Evolutionary conservation across 2,113 vertebrate species (phyloP), one percentile per base, ranked within the genome.

Genomic region (Myotis brandtii): DNA sequence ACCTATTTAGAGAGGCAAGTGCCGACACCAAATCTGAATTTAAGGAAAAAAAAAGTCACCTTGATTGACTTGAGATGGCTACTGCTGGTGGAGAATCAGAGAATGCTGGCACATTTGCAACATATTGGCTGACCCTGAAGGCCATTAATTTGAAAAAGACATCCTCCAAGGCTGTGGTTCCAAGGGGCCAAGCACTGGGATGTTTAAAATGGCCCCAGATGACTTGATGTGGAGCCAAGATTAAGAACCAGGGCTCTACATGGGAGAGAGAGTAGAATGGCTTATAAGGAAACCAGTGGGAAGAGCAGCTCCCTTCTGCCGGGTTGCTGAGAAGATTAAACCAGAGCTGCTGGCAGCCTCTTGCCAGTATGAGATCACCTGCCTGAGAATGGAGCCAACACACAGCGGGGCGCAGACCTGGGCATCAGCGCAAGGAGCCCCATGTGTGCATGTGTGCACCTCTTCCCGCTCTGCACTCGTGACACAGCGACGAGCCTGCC

Each of bases 391-490:
- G 25, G 27, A 9, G 52, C 62, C 32, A 2, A 17, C 4, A 43
- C 40, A 43, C 4, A 11, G 34, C 1, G 12, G 34, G 66, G 52
- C 2, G 0, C 3, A 2, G 13, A 50, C 27, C 86, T 14, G 16
- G n/a, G 12, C 1, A 1, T 17, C 0, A 1, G 83, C 8, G 20
- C 56, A 0, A 1, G 85, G 43, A n/a, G 79, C 32, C 14, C 5
- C 1, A 21, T 56, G 54, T 23, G 54, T 9, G 54, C 3, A 9
- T 0, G 7, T 6, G 1, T 1, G 2, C 3, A 0, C 5, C 32
- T 79, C 40, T 18, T 67, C 30, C 75, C 59, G 2, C n/a, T 21
- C 25, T 9, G 43, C 34, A 2, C 30, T 64, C 77, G 48, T 67
- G 64, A 67, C 64, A n/a, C 32, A 30, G 62, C 27, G 0, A 30